Conservation (phyloP, 2,797 vertebrate species). For the Spea hammondii region DNA sequence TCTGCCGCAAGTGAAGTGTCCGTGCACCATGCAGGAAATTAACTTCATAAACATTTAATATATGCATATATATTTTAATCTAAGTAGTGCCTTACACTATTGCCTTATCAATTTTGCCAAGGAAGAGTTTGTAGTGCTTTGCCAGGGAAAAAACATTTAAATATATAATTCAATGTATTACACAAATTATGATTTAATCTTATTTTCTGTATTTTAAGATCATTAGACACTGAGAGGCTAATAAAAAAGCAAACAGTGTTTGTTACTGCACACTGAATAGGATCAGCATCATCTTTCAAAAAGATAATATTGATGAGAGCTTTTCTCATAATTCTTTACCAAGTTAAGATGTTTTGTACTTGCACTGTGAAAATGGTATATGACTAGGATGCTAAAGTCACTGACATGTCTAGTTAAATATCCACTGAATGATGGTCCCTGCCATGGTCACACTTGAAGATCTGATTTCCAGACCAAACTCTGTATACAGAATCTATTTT, state of each 20-base stretch:
- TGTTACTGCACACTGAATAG: neutral
- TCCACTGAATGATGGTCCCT: too few species aligned
- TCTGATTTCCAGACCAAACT: too few species aligned
- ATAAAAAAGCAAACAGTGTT: neutral
- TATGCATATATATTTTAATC: neutral
- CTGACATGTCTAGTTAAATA: neutral
- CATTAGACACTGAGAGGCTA: neutral
- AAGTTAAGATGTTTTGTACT: slow-evolving; percentile 1
- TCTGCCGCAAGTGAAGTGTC: too few species aligned
- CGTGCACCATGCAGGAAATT: neutral
- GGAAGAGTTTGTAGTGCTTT: slow-evolving; percentile 6
- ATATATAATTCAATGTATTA: neutral
- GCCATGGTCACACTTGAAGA: too few species aligned
- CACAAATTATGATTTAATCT: neutral
- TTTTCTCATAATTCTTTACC: neutral
- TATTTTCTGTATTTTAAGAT: neutral
- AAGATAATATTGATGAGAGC: neutral
- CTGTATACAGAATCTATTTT: too few species aligned
- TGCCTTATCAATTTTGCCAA: slow-evolving; percentile 27
- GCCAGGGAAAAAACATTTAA: neutral
- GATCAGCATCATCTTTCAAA: neutral
- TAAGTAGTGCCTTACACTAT: slow-evolving; percentile 31
- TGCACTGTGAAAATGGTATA: slow-evolving; percentile 25
- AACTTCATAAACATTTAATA: neutral
- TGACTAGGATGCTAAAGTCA: slow-evolving; percentile 9